Evolutionary conservation across 2,797 vertebrate species (phyloP).

Genomic region (Phalanger gymnotis): DNA sequence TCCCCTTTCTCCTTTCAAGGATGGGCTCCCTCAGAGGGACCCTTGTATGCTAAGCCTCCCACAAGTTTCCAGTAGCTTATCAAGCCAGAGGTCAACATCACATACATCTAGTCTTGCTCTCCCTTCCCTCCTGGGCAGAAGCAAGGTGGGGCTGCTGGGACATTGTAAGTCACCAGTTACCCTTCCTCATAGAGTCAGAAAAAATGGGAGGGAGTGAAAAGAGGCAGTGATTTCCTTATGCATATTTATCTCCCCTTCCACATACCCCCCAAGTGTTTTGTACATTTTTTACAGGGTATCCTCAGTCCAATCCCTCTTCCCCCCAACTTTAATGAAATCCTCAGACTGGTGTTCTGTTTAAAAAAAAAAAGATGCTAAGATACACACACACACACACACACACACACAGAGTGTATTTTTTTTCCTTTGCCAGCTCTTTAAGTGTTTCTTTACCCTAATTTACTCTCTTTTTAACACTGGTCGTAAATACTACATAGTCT

Average conservation of each 20-base stretch:
- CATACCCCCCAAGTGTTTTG: neutral
- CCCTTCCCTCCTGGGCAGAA: neutral
- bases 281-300: neutral
- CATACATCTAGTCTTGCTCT: neutral
- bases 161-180: neutral
- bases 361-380: neutral
- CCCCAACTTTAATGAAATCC: constrained; percentile 42
- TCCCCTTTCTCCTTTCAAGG: constrained; percentile 64
- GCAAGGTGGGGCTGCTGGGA: neutral
- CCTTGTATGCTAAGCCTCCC: neutral
- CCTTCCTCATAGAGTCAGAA: neutral
- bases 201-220: no score
- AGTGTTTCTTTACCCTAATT: neutral
- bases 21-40: neutral
- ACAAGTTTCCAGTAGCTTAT: neutral
- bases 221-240: neutral
- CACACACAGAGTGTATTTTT: neutral
- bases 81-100: neutral
- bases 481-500: neutral
- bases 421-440: neutral
- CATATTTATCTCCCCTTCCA: neutral
- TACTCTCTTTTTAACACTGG: neutral
- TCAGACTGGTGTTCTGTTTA: constrained; percentile 42
- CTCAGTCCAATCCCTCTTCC: neutral
- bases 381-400: no score